Base-by-base conservation (phyloP, 64 coral and sea anemone genomes). In the Actinia equina region DNA sequence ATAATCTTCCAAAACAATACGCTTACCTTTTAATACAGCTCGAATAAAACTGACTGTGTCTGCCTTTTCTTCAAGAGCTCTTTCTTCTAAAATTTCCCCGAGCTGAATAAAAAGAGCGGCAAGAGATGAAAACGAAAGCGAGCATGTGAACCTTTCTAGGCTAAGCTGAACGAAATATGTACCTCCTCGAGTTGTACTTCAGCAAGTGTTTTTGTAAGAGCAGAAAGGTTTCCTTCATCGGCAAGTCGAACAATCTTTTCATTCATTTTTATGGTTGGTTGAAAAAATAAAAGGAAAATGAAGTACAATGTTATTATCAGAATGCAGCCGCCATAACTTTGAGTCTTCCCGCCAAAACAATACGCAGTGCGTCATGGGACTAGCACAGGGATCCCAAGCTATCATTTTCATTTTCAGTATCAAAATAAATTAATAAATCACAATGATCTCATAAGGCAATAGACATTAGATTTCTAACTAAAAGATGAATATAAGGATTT, bases 231-330 rank as follows among this genome's bases (percentile, higher is more conserved):
- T 0, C 89, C 86, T 25, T 93, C 94, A 20, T 96, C 91, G 63
- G 85, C 87, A 9, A 93, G 86, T 41, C 86, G 67, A 77, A 96
- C 79, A 13, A 96, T 93, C 56, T 93, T 96, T 79, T 96, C 91
- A 41, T 96, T 91, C 94, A 96, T 96, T 12, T 63, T 71, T 42
- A 25, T 55, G 44, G 81, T 43, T 62, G n/a, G 26, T 27, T 74
- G 7, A 74, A 74, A 74, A 9, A 74, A 74, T 27, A 30, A 26
- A 6, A 41, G 25, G 1, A 5, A 74, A 14, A 11, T 57, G 11
- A 30, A 15, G 10, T 8, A 74, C n/a, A 4, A 71, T 44, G 19
- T 20, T 11, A n/a, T 13, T 12, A 22, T 62, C 5, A 17, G 37
- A 5, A 7, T 6, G 67, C 17, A 4, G 59, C 30, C 42, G 19